Evolutionary conservation across 2,888 invertebrate genomes (phyloP), one percentile per base, ranked within the genome.

Genomic region (Lingula anatina): DNA sequence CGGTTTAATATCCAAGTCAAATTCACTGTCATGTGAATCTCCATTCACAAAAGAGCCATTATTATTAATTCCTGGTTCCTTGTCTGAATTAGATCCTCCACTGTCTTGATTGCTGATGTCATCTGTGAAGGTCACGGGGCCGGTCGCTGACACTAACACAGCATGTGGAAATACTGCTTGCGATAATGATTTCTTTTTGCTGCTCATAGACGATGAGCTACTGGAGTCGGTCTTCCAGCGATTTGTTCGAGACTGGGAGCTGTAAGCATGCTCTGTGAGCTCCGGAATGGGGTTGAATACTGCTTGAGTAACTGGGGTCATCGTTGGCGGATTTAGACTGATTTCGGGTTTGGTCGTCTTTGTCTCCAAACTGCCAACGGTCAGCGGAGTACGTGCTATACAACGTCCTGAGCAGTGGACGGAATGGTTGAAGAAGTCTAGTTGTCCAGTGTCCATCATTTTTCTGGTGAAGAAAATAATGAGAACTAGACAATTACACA

Each of bases 341-440:
- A 15, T 12, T 9, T 12, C 9, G 9, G 9, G 9, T 15, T 12
- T 9, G 15, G 31, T 12, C 9, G 9, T 12, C 9, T 31, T 31
- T 15, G 9, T 9, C 9, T 15, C 31, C 15, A 31, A 31, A 31
- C 15, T 31, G 9, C 31, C 31, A 28, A 48, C 47, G 18, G 49
- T 41, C 47, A 55, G 62, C 44, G 70, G 65, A 49, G 69, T 62
- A 21, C 74, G 56, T 26, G 74, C 71, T 45, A 74, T 69, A 58
- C 78, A 78, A 47, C 76, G 70, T 0, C 76, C 75, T n/a, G 76
- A 75, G 54, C 78, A 78, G 46, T 67, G 62, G 24, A 67, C 68
- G 2, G 66, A 56, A 53, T 78, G 78, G 44, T 73, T 68, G 59
- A 71, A 71, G 60, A 78, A 78, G 48, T 77, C 75, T 37, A 78